Base-by-base conservation (phyloP, 2,888 invertebrate species). In the Cephus nigrinus region DNA sequence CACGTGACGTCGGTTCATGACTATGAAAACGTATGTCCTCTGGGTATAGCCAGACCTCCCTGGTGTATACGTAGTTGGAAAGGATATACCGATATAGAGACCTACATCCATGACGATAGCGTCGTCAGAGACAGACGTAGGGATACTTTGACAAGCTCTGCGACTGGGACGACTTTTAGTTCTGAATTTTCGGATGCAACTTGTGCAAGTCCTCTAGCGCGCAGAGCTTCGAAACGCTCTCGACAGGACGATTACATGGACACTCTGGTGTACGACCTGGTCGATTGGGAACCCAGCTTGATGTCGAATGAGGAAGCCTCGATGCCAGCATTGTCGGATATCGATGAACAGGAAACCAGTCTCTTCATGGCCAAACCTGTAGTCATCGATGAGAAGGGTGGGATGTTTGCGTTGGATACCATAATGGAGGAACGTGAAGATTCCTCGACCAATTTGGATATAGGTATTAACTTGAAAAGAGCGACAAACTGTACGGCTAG, bases 51-150 rank as follows among this genome's bases (percentile, higher is more conserved):
- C 3, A 91, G 94, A 80, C 94, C 94, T 87, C 93, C 94, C 30
- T 94, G 94, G 94, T 94, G 94, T 0, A 90, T 94, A 75, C 92
- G 94, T 71, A 94, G 94, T 68, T 95, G 94, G 94, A 93, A 93
- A 85, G 94, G 94, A 4, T 95, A 94, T 86, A 93, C 93, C 55
- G 94, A 94, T 82, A 94, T 95, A 78, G 94, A 94, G 87, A 94
- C 94, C 76, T 94, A 94, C 91, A 91, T 93, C 32, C 94, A 94
- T 80, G 94, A 94, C 84, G 94, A 94, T 36, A 94, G 94, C 83
- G 93, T 94, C 1, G 93, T 93, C 9, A 92, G 94, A 81, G 94
- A 94, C 68, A 90, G 94, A 85, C 92, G 93, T 82, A 83, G 91
- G 30, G 92, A 92, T 32, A 91, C 91, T 11, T 80, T 91, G 30